These are phyloP conservation scores for Excalfactoria chinensis DNA, from an alignment of 2,113 vertebrate species.

Conservation along the genomic window DNA sequence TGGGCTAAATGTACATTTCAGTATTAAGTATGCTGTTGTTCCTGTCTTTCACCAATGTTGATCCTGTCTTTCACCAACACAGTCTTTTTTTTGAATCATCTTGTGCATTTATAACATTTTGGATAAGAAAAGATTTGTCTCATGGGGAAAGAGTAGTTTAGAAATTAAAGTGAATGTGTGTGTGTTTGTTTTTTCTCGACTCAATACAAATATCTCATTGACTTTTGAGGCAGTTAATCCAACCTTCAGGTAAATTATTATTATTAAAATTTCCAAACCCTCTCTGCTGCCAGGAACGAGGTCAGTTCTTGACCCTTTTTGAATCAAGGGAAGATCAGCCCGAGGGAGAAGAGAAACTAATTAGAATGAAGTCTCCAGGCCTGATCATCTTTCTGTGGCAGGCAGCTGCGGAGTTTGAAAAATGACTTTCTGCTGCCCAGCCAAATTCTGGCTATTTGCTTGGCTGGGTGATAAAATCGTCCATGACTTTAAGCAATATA, in stretches of 20 bases:
- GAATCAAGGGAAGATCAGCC: neutral
- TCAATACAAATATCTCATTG: neutral
- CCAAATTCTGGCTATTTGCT: conserved; percentile 37
- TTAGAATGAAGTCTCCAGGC: conserved; percentile 34
- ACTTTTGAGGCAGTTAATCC: conserved; percentile 10
- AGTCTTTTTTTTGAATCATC: neutral
- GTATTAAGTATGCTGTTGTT: neutral
- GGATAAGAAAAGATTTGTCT: neutral
- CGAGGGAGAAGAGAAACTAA: conserved; percentile 18
- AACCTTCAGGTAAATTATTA: neutral
- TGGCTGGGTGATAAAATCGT: conserved; percentile 34
- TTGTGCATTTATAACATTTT: rapidly evolving
- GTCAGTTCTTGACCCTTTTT: neutral
- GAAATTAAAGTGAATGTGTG: neutral
- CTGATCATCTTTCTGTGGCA: neutral
- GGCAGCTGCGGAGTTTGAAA: conserved; percentile 26
- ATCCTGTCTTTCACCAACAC: neutral
- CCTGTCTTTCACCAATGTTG: neutral
- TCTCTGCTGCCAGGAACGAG: neutral
- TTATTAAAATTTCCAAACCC: neutral
- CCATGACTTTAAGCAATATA: neutral
- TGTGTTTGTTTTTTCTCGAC: neutral
- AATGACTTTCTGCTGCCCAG: neutral
- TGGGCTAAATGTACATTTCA: neutral
- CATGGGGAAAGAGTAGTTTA: neutral